These are phyloP conservation scores for Morpho helenor DNA, from an alignment of 2,888 invertebrate species.

Conservation along the genomic window DNA sequence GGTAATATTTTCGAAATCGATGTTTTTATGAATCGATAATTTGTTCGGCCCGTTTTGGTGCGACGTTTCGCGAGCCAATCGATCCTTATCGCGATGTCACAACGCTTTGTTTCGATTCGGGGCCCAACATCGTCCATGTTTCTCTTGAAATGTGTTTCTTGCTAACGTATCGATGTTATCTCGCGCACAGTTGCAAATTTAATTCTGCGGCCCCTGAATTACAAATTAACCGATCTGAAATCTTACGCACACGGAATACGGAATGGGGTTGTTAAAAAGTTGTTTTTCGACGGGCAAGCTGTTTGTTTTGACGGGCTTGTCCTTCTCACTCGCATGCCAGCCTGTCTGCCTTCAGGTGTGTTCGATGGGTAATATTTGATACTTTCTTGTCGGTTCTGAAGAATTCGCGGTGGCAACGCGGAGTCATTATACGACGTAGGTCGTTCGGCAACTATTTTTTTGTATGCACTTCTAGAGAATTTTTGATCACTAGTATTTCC, in stretches of 20 bases:
- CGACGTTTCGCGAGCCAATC: slow-evolving; percentile 72
- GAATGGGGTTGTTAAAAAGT: slow-evolving; percentile 18
- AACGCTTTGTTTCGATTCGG: slow-evolving; percentile 75
- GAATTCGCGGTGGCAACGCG: slow-evolving; percentile 48
- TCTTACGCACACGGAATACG: slow-evolving; percentile 34
- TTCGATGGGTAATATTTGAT: slow-evolving; percentile 74
- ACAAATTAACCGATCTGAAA: slow-evolving; percentile 35
- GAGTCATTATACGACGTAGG: slow-evolving; percentile 39
- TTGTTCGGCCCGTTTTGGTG: slow-evolving; percentile 74
- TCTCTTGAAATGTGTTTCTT: slow-evolving; percentile 77
- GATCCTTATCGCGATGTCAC: slow-evolving; percentile 73
- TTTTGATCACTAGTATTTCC: no score
- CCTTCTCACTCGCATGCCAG: slow-evolving; percentile 70
- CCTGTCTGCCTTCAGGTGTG: slow-evolving; percentile 70
- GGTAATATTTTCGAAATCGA: slow-evolving; percentile 74
- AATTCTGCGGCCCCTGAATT: slow-evolving; percentile 35
- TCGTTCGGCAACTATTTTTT: slow-evolving; percentile 22
- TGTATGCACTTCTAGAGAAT: not conserved
- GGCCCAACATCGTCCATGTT: slow-evolving; percentile 70
- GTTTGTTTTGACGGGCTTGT: slow-evolving; percentile 43
- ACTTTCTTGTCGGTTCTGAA: slow-evolving; percentile 65
- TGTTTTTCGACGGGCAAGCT: slow-evolving; percentile 25
- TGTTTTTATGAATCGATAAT: slow-evolving; percentile 80
- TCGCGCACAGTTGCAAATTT: slow-evolving; percentile 51
- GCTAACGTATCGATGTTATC: slow-evolving; percentile 74